Conservation (phyloP, 2,797 vertebrate genomes). For the Danio choprae region DNA sequence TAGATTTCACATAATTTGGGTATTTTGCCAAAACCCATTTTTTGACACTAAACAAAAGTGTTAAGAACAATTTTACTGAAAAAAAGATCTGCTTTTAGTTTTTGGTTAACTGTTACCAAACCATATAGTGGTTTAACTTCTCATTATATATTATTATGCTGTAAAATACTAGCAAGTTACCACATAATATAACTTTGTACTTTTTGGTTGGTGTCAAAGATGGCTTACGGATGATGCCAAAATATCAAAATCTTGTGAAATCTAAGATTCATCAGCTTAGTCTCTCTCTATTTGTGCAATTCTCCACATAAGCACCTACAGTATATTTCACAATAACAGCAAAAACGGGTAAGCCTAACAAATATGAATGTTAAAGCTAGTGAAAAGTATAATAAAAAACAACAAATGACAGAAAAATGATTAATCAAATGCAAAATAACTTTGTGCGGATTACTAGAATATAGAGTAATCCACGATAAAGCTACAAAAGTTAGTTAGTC, state of each 20-base stretch:
- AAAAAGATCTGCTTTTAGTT: neutral
- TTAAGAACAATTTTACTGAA: neutral
- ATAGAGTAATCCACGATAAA: no score
- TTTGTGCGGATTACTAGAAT: no score
- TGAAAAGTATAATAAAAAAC: no score
- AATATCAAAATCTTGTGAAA: neutral
- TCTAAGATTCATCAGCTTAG: neutral
- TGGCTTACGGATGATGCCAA: neutral
- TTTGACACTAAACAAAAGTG: neutral
- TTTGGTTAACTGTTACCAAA: neutral
- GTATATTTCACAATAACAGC: no score
- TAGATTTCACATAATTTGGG: neutral
- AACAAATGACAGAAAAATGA: no score
- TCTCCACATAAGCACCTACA: neutral
- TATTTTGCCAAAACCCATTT: neutral
- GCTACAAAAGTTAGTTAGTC: no score
- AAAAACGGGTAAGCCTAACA: no score
- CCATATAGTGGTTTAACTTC: neutral
- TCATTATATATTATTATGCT: neutral
- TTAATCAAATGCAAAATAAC: no score
- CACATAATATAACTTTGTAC: neutral
- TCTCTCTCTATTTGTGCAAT: neutral
- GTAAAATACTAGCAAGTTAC: neutral
- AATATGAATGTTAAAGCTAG: no score
- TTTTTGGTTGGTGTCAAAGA: slow-evolving; percentile 4